These are phyloP conservation scores for Pseudolycoriella hygida DNA, from an alignment of 2,888 invertebrate species.

Conservation along the genomic window DNA sequence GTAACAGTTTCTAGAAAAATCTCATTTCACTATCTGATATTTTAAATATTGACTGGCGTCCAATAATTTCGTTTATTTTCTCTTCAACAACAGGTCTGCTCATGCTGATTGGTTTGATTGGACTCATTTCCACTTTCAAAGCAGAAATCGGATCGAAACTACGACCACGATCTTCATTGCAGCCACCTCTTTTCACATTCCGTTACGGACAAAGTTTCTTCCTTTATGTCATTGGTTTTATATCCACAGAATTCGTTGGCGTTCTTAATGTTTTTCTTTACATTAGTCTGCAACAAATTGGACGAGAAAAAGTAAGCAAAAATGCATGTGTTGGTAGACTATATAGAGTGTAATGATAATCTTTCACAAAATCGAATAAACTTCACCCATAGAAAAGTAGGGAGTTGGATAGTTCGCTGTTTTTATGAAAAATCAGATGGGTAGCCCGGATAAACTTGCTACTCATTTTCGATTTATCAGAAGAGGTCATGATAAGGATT, in stretches of 20 bases:
- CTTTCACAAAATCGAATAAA: too few species aligned
- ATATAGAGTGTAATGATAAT: too few species aligned
- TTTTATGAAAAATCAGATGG: too few species aligned
- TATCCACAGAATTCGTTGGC: slow-evolving; percentile 70
- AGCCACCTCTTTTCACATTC: slow-evolving; percentile 66
- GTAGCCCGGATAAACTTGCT: too few species aligned
- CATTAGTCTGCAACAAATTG: slow-evolving; percentile 34
- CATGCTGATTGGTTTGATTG: slow-evolving; percentile 79
- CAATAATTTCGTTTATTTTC: background rate
- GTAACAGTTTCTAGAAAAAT: too few species aligned
- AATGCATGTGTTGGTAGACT: background rate
- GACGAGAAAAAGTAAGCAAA: slow-evolving; percentile 22
- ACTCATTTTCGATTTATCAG: too few species aligned
- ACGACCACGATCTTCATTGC: slow-evolving; percentile 57
- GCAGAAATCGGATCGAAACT: slow-evolving; percentile 79
- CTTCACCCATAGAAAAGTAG: too few species aligned
- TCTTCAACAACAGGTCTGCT: slow-evolving; percentile 47
- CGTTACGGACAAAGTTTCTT: slow-evolving; percentile 79
- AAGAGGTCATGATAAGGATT: too few species aligned
- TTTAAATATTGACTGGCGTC: too few species aligned
- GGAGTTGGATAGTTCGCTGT: too few species aligned
- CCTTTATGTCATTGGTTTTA: slow-evolving; percentile 67
- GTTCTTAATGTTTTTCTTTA: slow-evolving; percentile 75
- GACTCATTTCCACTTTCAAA: slow-evolving; percentile 85
- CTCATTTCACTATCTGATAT: too few species aligned